Conservation (phyloP, 2,888 invertebrate species). For the Drosophila siamana region DNA sequence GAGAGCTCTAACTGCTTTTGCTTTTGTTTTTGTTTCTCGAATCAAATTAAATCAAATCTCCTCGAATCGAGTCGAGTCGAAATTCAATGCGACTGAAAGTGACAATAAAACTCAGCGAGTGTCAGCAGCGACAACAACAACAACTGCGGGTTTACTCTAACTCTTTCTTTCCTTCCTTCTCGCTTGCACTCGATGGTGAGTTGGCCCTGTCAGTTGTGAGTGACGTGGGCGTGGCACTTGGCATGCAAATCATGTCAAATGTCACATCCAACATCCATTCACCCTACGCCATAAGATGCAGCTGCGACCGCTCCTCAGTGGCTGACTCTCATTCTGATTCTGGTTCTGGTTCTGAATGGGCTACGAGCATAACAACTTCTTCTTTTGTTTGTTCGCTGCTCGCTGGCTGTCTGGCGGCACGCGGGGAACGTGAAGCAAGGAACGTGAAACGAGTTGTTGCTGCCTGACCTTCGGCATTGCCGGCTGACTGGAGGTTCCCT, state of each 20-base stretch:
- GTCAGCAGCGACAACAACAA: constrained; percentile 35
- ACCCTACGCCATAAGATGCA: constrained; percentile 50
- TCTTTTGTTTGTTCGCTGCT: constrained; percentile 28
- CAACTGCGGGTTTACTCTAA: constrained; percentile 30
- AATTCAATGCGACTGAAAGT: constrained; percentile 64
- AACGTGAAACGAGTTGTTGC: background rate
- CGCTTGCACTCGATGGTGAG: background rate
- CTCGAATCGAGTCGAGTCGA: too few relatives aligned
- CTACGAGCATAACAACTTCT: constrained; percentile 47
- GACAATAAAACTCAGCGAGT: constrained; percentile 77
- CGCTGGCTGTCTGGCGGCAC: background rate
- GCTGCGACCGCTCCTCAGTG: constrained; percentile 54
- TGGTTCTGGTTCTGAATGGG: constrained; percentile 37
- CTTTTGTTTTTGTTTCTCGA: constrained; percentile 4
- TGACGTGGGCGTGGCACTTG: constrained; percentile 78
- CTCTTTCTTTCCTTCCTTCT: background rate
- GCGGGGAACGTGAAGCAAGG: too few relatives aligned
- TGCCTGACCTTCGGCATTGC: constrained; percentile 60
- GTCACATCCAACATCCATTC: constrained; percentile 58
- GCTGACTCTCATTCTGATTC: constrained; percentile 5
- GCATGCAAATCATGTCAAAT: constrained; percentile 81
- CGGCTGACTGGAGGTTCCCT: constrained; percentile 35
- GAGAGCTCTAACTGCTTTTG: constrained; percentile 51
- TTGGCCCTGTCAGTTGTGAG: constrained; percentile 46
- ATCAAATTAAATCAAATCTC: constrained; percentile 45